phyloP scores from a whole-genome alignment of 2,888 invertebrate species.

The Hyles lineata region DNA sequence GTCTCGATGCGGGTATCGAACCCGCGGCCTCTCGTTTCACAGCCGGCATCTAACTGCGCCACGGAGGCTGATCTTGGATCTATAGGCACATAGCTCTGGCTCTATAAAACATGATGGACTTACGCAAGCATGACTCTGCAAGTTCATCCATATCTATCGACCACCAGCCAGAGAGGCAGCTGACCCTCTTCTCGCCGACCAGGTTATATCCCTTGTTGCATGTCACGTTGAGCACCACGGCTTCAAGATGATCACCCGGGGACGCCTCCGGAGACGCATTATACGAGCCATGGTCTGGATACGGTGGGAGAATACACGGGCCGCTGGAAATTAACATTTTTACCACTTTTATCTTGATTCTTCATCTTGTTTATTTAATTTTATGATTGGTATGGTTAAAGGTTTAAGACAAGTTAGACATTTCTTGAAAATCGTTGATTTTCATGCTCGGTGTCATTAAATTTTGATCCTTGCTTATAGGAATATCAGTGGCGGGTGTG shows the following conservation, averaged over 20 bases:
- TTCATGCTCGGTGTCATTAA: no score
- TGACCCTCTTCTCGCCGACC: neutral
- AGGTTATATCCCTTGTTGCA: neutral
- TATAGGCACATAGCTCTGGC: neutral
- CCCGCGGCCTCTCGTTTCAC: no score
- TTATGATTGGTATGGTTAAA: no score
- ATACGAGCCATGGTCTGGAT: neutral
- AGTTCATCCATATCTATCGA: neutral
- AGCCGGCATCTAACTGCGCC: no score
- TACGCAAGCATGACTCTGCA: neutral
- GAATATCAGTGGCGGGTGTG: no score
- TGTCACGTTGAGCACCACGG: neutral
- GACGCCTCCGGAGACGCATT: neutral
- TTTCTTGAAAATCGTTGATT: no score
- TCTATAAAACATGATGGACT: neutral
- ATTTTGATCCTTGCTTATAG: no score
- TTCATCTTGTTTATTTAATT: no score
- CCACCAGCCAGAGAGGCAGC: conserved; percentile 1
- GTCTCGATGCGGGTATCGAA: no score
- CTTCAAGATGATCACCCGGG: neutral
- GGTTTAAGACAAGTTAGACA: no score
- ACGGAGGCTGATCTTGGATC: no score
- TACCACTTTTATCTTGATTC: neutral
- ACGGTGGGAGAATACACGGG: conserved; percentile 1
- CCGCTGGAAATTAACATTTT: neutral